Percentiles rank a stretch among this genome's conserved stretches.
phyloP scores from a whole-genome alignment of 2,113 vertebrate species.

The Ictalurus furcatus region DNA sequence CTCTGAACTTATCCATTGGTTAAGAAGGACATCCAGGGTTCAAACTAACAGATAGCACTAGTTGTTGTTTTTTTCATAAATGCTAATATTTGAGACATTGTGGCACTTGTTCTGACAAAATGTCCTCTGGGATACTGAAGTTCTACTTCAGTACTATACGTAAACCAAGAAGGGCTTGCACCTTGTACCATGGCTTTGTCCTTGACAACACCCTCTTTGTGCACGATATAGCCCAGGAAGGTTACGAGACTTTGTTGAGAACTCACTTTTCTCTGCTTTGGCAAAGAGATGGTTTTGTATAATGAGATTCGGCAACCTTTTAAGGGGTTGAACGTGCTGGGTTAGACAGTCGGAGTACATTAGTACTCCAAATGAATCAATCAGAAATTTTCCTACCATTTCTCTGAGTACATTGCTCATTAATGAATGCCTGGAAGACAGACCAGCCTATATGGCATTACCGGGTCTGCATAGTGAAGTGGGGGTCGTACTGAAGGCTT shows the following conservation, averaged over 20 bases:
- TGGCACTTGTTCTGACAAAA: no score
- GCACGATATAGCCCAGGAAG: not conserved
- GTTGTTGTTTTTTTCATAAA: no score
- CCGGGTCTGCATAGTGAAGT: not conserved
- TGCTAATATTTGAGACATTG: no score
- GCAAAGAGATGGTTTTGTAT: not conserved
- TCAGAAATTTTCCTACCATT: not conserved
- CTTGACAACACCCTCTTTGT: not conserved
- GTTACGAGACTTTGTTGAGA: not conserved
- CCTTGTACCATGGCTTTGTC: not conserved
- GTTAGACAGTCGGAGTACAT: not conserved
- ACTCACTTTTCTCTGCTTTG: not conserved
- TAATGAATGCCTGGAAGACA: not conserved
- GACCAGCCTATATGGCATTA: not conserved
- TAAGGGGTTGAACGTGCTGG: not conserved
- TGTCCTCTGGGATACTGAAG: no score
- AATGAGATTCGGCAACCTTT: not conserved
- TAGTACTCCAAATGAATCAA: not conserved
- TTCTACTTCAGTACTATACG: no score
- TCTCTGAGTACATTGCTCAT: not conserved
- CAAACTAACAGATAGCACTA: no score
- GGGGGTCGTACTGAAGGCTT: not conserved
- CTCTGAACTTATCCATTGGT: no score
- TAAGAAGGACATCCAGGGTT: no score
- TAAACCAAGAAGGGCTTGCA: no score